A percentile compares a stretch with the other conserved stretches of the same genome.
phyloP scores from a whole-genome alignment of 2,888 invertebrate genomes.

The Drosophila austrosaltans region DNA sequence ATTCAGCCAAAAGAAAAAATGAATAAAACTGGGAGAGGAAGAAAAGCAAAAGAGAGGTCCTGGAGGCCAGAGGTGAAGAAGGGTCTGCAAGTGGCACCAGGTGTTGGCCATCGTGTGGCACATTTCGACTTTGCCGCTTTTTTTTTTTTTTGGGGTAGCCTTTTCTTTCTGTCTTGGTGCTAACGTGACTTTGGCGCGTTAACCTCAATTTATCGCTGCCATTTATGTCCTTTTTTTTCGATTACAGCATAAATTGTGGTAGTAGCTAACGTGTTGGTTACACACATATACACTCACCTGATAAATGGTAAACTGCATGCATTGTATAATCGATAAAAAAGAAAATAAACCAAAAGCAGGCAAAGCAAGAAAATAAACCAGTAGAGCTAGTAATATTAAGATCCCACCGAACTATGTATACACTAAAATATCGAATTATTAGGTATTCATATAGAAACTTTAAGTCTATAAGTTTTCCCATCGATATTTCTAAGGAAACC shows the following conservation, averaged over 20 bases:
- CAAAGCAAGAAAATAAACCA: conserved; percentile 18
- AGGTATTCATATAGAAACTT: too few species aligned
- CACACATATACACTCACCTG: conserved; percentile 48
- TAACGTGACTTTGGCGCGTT: conserved; percentile 76
- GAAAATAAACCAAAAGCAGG: conserved; percentile 33
- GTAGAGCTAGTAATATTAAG: background rate
- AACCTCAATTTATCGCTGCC: conserved; percentile 79
- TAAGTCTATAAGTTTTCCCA: too few species aligned
- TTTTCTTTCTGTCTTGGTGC: conserved; percentile 34
- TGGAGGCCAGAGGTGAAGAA: background rate
- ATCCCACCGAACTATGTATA: background rate
- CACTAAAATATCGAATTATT: background rate
- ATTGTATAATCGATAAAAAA: conserved; percentile 76
- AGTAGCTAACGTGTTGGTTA: conserved; percentile 66
- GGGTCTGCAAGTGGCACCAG: conserved; percentile 8
- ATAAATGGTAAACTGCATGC: conserved; percentile 75
- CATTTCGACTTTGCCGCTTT: conserved; percentile 54
- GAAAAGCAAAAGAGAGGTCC: background rate
- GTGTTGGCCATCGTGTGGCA: conserved; percentile 38
- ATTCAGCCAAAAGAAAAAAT: conserved; percentile 25
- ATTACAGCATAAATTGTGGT: conserved; percentile 77
- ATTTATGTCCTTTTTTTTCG: conserved; percentile 77
- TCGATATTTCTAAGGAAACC: too few species aligned
- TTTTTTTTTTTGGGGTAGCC: conserved; percentile 26
- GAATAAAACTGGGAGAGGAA: background rate